A percentile compares a stretch with the other conserved stretches of the same genome.
These are phyloP conservation scores for Carassius auratus DNA, from an alignment of 2,113 vertebrate genomes.

Conservation along the genomic window DNA sequence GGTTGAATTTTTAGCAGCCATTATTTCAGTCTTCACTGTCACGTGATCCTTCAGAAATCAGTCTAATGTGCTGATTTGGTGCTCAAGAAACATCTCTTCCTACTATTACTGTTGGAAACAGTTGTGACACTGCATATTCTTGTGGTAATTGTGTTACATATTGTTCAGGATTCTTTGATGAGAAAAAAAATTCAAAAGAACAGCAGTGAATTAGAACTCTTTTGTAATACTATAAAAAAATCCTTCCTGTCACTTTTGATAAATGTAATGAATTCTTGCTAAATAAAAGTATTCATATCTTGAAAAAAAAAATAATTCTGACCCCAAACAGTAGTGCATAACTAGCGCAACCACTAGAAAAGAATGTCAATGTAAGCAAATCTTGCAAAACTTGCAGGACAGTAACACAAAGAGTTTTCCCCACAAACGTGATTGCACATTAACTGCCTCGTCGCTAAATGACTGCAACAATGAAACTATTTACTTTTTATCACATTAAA, in stretches of 20 bases:
- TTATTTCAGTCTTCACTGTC: too few species aligned
- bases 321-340: neutral
- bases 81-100: too few species aligned
- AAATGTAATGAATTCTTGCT: neutral
- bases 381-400: neutral
- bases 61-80: too few species aligned
- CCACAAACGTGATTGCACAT: neutral
- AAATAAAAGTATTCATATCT: neutral
- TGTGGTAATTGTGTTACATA: too few species aligned
- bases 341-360: neutral
- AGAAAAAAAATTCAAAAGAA: neutral
- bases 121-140: too few species aligned
- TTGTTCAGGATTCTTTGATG: neutral
- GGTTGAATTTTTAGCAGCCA: too few species aligned
- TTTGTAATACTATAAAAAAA: neutral
- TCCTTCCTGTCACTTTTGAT: neutral
- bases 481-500: neutral
- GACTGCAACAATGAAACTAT: neutral
- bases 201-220: neutral
- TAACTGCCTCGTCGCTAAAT: neutral
- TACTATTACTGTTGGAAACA: too few species aligned
- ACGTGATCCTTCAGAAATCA: too few species aligned
- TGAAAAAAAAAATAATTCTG: neutral
- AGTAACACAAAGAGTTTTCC: neutral
- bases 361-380: neutral